Base-by-base conservation (phyloP, 2,888 invertebrate genomes). In the Julus scanicus region DNA sequence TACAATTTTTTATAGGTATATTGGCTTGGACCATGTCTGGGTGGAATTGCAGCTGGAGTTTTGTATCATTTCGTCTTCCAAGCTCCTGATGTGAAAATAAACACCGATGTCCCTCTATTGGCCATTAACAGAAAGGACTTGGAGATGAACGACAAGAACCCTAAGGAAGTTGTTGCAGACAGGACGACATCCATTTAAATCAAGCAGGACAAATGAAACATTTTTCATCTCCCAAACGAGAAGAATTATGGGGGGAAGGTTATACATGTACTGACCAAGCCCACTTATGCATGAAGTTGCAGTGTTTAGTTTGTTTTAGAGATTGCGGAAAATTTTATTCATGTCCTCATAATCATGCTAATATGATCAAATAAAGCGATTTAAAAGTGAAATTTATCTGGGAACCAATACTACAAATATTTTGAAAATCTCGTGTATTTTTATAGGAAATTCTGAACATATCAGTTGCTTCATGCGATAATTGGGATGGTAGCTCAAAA, bases 41-140 rank as follows among this genome's bases (percentile, higher is more conserved):
- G 89, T 49, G 89, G 89, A 63, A 89, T 89, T 85, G 87, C 89
- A 80, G 89, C 89, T 57, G 89, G 89, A 17, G 87, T 89, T 83
- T 85, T 89, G 11, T 89, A 89, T 87, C 86, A 89, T 5, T 80
- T 80, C n/a, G 85, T 88, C 57, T 89, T 89, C 80, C 49, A 84
- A 53, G 89, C 89, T 8, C 89, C 88, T 17, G 37, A n/a, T 20
- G 49, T 63, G 37, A 86, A 57, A 17, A 63, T 53, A 6, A 49
- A 88, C 29, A 39, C 80, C 44, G 86, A 86, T 40, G 40, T 63
- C 44, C 53, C 86, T n/a, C 17, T 86, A 13, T 29, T 86, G 37
- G 13, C 53, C 44, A 80, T 48, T 15, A 44, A 49, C 88, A 29
- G 80, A 20, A 80, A 80, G 13, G 80, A 80, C 37, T 13, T 80